phyloP scores from a whole-genome alignment of 2,113 vertebrate genomes.

The Ahaetulla prasina region DNA sequence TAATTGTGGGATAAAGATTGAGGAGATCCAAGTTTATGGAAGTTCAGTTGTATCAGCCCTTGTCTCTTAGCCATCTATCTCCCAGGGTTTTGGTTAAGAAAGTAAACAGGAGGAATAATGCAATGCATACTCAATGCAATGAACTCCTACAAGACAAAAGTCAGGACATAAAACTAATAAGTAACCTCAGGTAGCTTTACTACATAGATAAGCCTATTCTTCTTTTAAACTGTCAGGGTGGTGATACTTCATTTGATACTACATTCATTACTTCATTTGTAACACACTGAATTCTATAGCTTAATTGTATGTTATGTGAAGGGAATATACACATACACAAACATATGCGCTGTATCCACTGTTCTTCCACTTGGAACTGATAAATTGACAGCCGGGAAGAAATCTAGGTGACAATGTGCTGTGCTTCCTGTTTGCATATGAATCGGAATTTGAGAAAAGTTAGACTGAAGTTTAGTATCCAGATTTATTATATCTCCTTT shows the following conservation, averaged over 20 bases:
- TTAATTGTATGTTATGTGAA: not conserved
- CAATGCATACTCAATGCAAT: not conserved
- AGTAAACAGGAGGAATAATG: not conserved
- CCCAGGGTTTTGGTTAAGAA: not conserved
- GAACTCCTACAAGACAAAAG: not conserved
- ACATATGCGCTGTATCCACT: not conserved
- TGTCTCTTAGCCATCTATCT: not conserved
- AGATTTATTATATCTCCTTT: no score
- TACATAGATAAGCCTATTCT: not conserved
- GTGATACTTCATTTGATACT: not conserved
- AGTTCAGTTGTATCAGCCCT: not conserved
- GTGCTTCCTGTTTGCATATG: not conserved
- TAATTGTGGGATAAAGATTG: not conserved
- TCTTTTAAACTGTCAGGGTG: not conserved
- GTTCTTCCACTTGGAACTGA: not conserved
- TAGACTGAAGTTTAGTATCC: not conserved
- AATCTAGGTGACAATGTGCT: not conserved
- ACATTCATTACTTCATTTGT: not conserved
- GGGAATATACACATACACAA: not conserved
- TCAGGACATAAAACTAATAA: not conserved
- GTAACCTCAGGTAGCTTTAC: not conserved
- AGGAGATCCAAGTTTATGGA: not conserved
- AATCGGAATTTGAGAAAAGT: not conserved
- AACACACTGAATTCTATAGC: not conserved
- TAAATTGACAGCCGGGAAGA: not conserved